A percentile compares a stretch with the other conserved stretches of the same genome.
Evolutionary conservation across 1,140 invertebrate species (phyloP).

Genomic region (Sycophila sp.): DNA sequence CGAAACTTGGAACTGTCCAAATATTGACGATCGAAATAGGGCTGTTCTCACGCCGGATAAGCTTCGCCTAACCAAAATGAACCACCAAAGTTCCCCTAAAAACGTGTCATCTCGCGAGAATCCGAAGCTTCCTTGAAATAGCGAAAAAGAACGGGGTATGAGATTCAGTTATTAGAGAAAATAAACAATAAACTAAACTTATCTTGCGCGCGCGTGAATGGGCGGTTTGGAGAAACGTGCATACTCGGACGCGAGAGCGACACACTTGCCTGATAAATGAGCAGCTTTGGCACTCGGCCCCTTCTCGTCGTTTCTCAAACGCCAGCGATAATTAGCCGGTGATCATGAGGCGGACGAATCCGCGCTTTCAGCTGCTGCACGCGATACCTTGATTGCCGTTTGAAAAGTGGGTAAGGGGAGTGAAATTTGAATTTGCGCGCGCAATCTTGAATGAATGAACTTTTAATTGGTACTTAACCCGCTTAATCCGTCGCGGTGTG

Average conservation of each 20-base stretch:
- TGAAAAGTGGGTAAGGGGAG: not conserved
- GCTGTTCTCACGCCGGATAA: not conserved
- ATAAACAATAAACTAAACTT: conserved; percentile 23
- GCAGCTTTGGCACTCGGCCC: conserved; percentile 1
- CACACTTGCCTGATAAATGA: conserved; percentile 11
- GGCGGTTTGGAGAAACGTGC: not conserved
- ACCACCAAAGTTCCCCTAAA: too few species aligned
- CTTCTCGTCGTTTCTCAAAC: not conserved
- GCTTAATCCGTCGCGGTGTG: too few species aligned
- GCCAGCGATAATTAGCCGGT: not conserved
- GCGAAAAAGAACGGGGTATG: not conserved
- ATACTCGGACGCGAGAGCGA: not conserved
- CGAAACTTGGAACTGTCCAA: not conserved
- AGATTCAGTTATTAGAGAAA: conserved; percentile 12
- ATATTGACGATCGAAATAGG: not conserved
- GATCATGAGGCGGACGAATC: not conserved
- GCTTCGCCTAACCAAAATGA: not conserved
- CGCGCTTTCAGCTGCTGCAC: not conserved
- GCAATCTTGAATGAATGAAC: too few species aligned
- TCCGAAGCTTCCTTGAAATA: conserved; percentile 7
- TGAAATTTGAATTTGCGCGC: too few species aligned
- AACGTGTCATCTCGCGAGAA: conserved; percentile 5
- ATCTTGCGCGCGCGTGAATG: not conserved
- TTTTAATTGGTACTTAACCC: too few species aligned
- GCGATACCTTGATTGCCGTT: not conserved